Evolutionary conservation across 2,113 vertebrate species (phyloP).

Genomic region (Catharus minimus): DNA sequence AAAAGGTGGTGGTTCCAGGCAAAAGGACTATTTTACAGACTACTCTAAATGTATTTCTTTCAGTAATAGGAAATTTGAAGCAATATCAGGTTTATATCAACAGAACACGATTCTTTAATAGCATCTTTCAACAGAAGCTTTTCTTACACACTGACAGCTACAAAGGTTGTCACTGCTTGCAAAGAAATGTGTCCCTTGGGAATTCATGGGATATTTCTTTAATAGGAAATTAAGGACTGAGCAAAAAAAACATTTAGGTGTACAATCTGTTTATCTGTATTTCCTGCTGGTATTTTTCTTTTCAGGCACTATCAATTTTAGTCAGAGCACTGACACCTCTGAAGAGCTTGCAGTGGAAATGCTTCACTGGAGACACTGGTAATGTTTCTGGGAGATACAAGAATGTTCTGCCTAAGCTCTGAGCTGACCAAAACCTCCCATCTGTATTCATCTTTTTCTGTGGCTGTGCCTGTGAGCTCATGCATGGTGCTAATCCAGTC

Average conservation of each 20-base stretch:
- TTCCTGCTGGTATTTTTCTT: constrained; percentile 2
- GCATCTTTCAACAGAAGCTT: background rate
- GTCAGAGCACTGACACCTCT: background rate
- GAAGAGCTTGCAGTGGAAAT: background rate
- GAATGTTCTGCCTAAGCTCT: background rate
- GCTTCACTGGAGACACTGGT: background rate
- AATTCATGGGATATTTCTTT: background rate
- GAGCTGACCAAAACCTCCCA: background rate
- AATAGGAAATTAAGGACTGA: background rate
- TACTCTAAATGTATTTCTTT: background rate
- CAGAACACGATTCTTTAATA: background rate
- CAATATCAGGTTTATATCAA: background rate
- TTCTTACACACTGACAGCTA: background rate
- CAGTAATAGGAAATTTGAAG: background rate
- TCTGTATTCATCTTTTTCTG: background rate
- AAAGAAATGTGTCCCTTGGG: background rate
- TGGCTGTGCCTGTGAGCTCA: background rate
- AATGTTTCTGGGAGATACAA: background rate
- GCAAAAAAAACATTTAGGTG: background rate
- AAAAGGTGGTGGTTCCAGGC: background rate
- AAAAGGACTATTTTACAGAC: constrained; percentile 15
- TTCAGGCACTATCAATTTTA: background rate
- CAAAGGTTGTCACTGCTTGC: background rate
- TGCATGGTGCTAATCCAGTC: background rate
- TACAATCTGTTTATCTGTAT: background rate